phyloP scores from a whole-genome alignment of 2,797 vertebrate species.

The Oryzias dopingdopingensis region DNA sequence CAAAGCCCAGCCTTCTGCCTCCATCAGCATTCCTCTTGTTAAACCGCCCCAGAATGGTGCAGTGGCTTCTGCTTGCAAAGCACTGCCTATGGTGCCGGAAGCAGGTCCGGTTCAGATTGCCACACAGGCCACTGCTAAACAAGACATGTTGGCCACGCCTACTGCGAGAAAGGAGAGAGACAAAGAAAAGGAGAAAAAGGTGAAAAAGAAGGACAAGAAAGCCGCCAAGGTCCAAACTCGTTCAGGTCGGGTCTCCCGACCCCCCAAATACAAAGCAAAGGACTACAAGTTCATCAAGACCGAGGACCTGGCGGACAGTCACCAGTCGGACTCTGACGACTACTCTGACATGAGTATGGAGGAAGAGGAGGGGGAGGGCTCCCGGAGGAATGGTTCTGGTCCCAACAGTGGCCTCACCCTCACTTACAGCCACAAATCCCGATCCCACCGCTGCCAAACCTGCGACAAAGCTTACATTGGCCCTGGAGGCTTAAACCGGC shows the following conservation, averaged over 20 bases:
- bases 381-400: constrained; percentile 25
- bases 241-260: constrained; percentile 90
- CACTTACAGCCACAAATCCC: constrained; percentile 81
- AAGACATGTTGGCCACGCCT: neutral
- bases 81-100: constrained; percentile 2
- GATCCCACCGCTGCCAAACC: constrained; percentile 83
- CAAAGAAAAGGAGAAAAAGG: constrained; percentile 61
- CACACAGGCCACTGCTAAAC: constrained; percentile 11
- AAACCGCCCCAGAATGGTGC: constrained; percentile 26
- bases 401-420: constrained; percentile 38
- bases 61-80: neutral
- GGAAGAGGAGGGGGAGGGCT: constrained; percentile 79
- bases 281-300: constrained; percentile 97
- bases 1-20: constrained; percentile 9
- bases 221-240: constrained; percentile 88
- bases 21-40: constrained; percentile 17
- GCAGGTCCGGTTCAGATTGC: neutral
- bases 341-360: constrained; percentile 91
- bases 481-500: constrained; percentile 87
- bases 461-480: constrained; percentile 96
- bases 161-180: constrained; percentile 28
- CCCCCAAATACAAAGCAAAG: constrained; percentile 93
- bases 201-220: constrained; percentile 80
- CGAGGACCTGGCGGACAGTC: constrained; percentile 89
- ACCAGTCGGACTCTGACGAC: constrained; percentile 91